Evolutionary conservation across 2,113 vertebrate genomes (phyloP), one percentile per base, ranked within the genome.

Genomic region (Brienomyrus longianalis): DNA sequence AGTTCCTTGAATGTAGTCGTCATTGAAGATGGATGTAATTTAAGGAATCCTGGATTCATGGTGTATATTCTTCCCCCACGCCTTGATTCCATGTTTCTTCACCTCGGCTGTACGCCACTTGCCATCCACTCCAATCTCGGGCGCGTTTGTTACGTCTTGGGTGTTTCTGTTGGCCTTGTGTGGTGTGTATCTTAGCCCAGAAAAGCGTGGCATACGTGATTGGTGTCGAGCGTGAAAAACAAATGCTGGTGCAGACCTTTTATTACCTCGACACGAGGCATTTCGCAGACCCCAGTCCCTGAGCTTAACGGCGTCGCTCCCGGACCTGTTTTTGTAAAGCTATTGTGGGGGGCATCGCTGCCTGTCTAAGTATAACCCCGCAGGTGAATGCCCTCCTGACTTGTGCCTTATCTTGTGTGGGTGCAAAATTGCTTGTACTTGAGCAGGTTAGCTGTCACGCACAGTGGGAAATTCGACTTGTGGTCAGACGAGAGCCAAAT

Each of bases 151-250:
- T 23, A 21, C 21, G 0, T 86, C 19, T 59, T 51, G 62, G 56
- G 59, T 66, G 47, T 70, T 48, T n/a, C 56, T 51, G 89, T 90
- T 86, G 89, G 89, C 89, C 47, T n/a, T n/a, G n/a, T n/a, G n/a
- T n/a, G n/a, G n/a, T 13, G 35, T 54, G 39, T 86, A 83, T 70
- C 3, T 23, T 17, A 47, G n/a, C 54, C 45, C 21, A 59, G 1
- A 31, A 39, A 5, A 87, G 45, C 59, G 0, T 0, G 70, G 77
- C 17, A 84, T 1, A 3, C 5, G 11, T 48, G 51, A 31, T 50
- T 23, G 56, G 70, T 13, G 54, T 17, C 1, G 51, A 43, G 88
- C 43, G 17, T n/a, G 6, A 23, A 9, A 62, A 62, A 66, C 56
- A 11, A 21, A 23, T 39, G 43, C 23, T 15, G 8, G 2, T 9